phyloP scores from a whole-genome alignment of 2,888 invertebrate species.

The Unio delphinus region DNA sequence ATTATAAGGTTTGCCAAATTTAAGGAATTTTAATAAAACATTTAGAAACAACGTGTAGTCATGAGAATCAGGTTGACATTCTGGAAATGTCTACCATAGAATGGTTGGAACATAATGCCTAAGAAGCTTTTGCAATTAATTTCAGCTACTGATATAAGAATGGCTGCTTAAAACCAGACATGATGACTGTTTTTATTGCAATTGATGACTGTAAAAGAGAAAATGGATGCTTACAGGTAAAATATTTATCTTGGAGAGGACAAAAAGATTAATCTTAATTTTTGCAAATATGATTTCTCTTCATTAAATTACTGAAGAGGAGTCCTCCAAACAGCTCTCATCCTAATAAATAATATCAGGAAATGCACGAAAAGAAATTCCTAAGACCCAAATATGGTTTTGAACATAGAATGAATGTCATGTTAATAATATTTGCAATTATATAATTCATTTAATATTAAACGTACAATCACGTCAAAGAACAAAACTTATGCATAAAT shows the following conservation, averaged over 20 bases:
- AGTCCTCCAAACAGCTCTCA: not conserved
- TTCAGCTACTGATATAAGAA: slow-evolving; percentile 69
- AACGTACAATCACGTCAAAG: too few species aligned
- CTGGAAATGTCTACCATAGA: not conserved
- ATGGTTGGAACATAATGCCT: not conserved
- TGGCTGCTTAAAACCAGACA: slow-evolving; percentile 63
- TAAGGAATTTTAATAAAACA: not conserved
- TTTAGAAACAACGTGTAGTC: not conserved
- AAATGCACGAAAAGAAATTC: too few species aligned
- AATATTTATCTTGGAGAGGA: not conserved
- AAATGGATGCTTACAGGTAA: slow-evolving; percentile 68
- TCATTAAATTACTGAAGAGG: not conserved
- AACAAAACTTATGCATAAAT: too few species aligned
- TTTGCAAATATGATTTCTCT: too few species aligned
- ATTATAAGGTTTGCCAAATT: not conserved
- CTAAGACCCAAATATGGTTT: too few species aligned
- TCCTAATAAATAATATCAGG: too few species aligned
- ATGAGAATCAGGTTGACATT: not conserved
- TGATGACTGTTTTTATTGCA: slow-evolving; percentile 67
- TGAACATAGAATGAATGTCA: too few species aligned
- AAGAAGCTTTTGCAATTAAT: not conserved
- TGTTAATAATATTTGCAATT: too few species aligned
- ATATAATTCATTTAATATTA: too few species aligned
- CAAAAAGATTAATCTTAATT: too few species aligned
- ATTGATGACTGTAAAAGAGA: slow-evolving; percentile 58